Base-by-base conservation (phyloP, 2,113 vertebrate genomes). In the Rallus limicola region DNA sequence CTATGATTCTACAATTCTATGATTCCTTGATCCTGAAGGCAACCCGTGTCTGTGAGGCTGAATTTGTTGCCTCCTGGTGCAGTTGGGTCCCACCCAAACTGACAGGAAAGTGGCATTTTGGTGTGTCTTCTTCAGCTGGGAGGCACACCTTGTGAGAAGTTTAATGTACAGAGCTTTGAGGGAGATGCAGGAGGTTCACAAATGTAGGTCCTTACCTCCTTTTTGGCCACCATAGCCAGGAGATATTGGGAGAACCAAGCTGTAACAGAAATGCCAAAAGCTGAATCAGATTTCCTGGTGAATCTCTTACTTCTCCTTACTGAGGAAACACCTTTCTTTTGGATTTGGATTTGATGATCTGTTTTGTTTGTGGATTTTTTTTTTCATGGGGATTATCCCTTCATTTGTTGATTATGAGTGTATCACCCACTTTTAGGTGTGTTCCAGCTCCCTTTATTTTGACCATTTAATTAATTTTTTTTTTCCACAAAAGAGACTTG, bases 1-100 rank as follows among this genome's bases (percentile, higher is more conserved):
- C 42, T 42, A 16, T 42, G 42, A 42, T 42, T 42, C 42, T 44
- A 42, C 19, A 17, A 17, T 46, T 3, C 55, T n/a, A n/a, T n/a
- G n/a, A n/a, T n/a, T 74, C 10, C 26, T 68, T 15, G 10, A 5
- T 50, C 48, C 63, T 34, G n/a, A 59, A 24, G 24, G 13, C 16
- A 70, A 86, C 16, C 21, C 1, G 0, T 33, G 2, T 38, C 19
- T 12, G 1, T 33, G 19, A 21, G 14, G 9, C 7, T 46, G 34
- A 91, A 62, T 21, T 74, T 2, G 0, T 16, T 34, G 36, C 8
- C 26, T 76, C 40, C 62, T 13, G 11, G 52, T 68, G 15, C 8
- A 44, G 48, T n/a, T 50, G 34, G 53, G 21, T 64, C 19, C 52
- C 33, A 31, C 38, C 17, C 24, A 21, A 42, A 38, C 8, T 38